phyloP scores from a whole-genome alignment of 1,140 invertebrate species.

The Ceratosolen solmsi region DNA sequence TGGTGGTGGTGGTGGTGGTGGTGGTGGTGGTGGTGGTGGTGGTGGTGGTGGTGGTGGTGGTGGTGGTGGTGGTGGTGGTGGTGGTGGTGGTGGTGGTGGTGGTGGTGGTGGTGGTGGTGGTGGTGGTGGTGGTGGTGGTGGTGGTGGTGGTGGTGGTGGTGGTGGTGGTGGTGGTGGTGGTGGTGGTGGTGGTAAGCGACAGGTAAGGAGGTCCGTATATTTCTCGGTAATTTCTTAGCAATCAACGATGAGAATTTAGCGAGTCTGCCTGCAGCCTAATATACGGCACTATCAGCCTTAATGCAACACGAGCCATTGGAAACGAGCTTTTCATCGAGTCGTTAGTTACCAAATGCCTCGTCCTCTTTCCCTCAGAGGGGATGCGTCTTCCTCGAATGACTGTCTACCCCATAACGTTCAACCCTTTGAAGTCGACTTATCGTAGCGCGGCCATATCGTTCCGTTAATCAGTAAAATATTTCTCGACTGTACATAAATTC shows the following conservation, averaged over 20 bases:
- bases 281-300: slow-evolving; percentile 57
- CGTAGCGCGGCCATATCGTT: not conserved
- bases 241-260: slow-evolving; percentile 63
- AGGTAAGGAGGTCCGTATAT: slow-evolving; percentile 25
- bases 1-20: too few species aligned
- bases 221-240: slow-evolving; percentile 68
- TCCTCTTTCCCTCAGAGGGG: slow-evolving; percentile 22
- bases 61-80: too few species aligned
- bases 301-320: slow-evolving; percentile 41
- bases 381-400: slow-evolving; percentile 18
- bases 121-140: too few species aligned
- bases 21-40: too few species aligned
- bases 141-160: too few species aligned
- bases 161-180: too few species aligned
- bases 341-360: slow-evolving; percentile 62
- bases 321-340: slow-evolving; percentile 73
- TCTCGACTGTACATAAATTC: not conserved
- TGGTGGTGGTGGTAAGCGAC: too few species aligned
- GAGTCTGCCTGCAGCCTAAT: slow-evolving; percentile 50
- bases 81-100: too few species aligned
- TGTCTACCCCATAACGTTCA: not conserved
- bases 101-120: too few species aligned
- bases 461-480: slow-evolving; percentile 11
- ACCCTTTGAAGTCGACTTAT: slow-evolving; percentile 24
- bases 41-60: too few species aligned